Evolutionary conservation across 2,113 vertebrate genomes (phyloP).

Genomic region (Cnemophilus loriae): DNA sequence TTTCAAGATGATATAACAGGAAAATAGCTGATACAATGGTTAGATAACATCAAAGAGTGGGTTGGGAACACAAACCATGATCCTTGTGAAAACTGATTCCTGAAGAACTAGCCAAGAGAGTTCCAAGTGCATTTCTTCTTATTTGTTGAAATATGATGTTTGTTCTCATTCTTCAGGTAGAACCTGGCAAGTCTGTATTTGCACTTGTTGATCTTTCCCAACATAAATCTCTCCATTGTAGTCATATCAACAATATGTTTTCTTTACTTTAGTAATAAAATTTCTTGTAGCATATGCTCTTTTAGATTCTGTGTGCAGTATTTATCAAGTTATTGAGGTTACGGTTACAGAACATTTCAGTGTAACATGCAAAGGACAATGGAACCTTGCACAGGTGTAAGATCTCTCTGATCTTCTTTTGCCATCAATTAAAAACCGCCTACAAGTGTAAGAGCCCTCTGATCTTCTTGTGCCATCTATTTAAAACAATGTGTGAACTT

Average conservation of each 20-base stretch:
- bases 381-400: background rate
- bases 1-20: slow-evolving; percentile 25
- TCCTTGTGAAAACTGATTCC: slow-evolving; percentile 61
- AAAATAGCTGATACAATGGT: slow-evolving; percentile 35
- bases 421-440: background rate
- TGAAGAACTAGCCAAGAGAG: slow-evolving; percentile 33
- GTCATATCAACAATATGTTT: slow-evolving; percentile 32
- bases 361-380: background rate
- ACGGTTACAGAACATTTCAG: background rate
- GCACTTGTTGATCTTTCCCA: slow-evolving; percentile 64
- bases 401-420: slow-evolving; percentile 34
- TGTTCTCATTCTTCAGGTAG: slow-evolving; percentile 5
- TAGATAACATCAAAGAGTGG: slow-evolving; percentile 57
- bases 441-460: background rate
- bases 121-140: slow-evolving; percentile 36
- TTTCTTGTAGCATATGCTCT: background rate
- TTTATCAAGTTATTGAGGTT: background rate
- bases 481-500: background rate
- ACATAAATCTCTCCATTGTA: slow-evolving; percentile 42
- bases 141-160: slow-evolving; percentile 28
- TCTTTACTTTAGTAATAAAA: slow-evolving; percentile 15
- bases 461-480: background rate
- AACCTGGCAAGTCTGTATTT: slow-evolving; percentile 37
- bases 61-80: slow-evolving; percentile 26
- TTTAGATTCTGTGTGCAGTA: background rate